These are phyloP conservation scores for Camponotus fellah DNA, from an alignment of 2,888 invertebrate species.

Conservation along the genomic window DNA sequence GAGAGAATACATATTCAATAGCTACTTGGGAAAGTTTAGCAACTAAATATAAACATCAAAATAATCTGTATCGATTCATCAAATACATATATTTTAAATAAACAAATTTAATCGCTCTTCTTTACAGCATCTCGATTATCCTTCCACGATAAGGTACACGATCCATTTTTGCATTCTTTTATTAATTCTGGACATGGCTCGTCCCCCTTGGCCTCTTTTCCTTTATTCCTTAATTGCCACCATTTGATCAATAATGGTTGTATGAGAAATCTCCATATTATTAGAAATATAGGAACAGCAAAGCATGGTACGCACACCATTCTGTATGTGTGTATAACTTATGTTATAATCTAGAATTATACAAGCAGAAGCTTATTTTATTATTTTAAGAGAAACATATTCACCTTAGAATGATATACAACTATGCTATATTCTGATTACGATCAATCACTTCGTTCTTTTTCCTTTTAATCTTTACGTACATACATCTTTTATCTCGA, in stretches of 20 bases:
- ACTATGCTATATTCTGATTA: neutral
- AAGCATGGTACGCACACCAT: conserved; percentile 96
- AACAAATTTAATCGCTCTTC: conserved; percentile 30
- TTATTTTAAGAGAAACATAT: neutral
- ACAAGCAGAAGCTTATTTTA: neutral
- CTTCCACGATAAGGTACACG: conserved; percentile 82
- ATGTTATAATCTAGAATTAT: conserved; percentile 51
- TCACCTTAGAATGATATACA: neutral
- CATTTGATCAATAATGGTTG: conserved; percentile 93
- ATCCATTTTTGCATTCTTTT: conserved; percentile 83
- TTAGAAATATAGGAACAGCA: conserved; percentile 93
- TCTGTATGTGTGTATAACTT: conserved; percentile 46
- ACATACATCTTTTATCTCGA: neutral
- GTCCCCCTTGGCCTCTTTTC: conserved; percentile 85
- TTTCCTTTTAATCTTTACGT: neutral
- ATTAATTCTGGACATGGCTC: conserved; percentile 77
- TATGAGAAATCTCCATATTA: conserved; percentile 94
- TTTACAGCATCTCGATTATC: conserved; percentile 65
- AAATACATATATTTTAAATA: neutral
- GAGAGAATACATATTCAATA: conserved; percentile 11
- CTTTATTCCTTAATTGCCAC: conserved; percentile 93
- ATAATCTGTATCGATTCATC: neutral
- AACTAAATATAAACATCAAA: neutral
- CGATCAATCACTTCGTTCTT: neutral
- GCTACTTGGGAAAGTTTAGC: neutral